Percentiles rank a stretch among this genome's conserved stretches.
Conservation (phyloP, 2,888 invertebrate species). For the Villa cingulata region DNA sequence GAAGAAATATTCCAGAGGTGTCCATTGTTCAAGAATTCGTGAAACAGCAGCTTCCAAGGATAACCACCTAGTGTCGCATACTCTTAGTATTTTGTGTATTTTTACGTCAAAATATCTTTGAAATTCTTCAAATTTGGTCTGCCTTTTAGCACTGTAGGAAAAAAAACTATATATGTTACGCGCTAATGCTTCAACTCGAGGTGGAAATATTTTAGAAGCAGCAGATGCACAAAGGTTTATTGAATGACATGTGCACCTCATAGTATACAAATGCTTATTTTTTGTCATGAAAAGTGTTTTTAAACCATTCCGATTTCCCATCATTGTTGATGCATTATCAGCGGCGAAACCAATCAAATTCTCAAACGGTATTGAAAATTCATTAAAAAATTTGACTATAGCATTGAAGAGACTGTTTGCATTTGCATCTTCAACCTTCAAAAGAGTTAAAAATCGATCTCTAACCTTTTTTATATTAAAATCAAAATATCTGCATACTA, state of each 20-base stretch:
- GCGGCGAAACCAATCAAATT: neutral
- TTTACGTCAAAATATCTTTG: slow-evolving; percentile 10
- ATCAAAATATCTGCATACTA: neutral
- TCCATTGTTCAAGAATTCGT: slow-evolving; percentile 12
- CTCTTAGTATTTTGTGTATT: slow-evolving; percentile 11
- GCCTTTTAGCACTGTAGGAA: slow-evolving; percentile 3
- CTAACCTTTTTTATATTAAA: neutral
- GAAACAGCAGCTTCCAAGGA: slow-evolving; percentile 12
- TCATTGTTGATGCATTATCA: too few relatives aligned
- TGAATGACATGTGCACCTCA: slow-evolving; percentile 6
- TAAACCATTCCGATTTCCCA: neutral
- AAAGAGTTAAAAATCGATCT: neutral
- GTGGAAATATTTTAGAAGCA: neutral
- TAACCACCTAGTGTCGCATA: slow-evolving; percentile 10
- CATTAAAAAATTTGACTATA: too few relatives aligned
- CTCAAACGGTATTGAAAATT: neutral
- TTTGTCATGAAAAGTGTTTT: slow-evolving; percentile 1
- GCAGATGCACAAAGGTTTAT: slow-evolving; percentile 5
- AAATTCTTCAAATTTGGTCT: slow-evolving; percentile 7
- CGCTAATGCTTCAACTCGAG: too few relatives aligned
- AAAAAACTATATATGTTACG: slow-evolving; percentile 5
- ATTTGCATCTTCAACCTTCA: too few relatives aligned
- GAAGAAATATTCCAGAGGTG: neutral
- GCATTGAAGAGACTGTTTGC: too few relatives aligned
- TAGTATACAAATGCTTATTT: neutral